Conservation (phyloP, 2,113 vertebrate genomes). For the Hippocampus barbouri region DNA sequence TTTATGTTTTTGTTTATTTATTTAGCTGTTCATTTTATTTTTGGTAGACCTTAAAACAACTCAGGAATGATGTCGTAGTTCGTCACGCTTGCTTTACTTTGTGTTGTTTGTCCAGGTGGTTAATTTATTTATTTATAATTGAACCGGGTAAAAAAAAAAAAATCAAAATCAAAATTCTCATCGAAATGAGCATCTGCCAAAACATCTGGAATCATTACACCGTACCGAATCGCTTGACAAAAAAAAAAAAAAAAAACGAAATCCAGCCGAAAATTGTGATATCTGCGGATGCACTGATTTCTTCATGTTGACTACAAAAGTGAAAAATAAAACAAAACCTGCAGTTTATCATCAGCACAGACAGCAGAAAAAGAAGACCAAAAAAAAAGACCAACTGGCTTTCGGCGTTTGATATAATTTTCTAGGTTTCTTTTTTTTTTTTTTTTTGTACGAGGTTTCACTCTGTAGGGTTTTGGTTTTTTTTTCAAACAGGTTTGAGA, state of each 20-base stretch:
- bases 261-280: too few relatives aligned
- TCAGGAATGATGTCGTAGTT: slow-evolving; percentile 7
- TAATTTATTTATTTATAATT: slow-evolving; percentile 56
- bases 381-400: slow-evolving; percentile 3
- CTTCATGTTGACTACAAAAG: slow-evolving; percentile 26
- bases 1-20: slow-evolving; percentile 57
- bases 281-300: too few relatives aligned
- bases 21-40: slow-evolving; percentile 35
- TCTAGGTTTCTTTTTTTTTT: background rate
- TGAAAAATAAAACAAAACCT: slow-evolving; percentile 5
- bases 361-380: slow-evolving; percentile 38
- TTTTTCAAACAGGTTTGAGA: slow-evolving; percentile 53
- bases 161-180: slow-evolving; percentile 23
- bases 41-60: background rate
- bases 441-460: slow-evolving; percentile 47
- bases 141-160: background rate
- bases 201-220: slow-evolving; percentile 14
- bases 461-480: slow-evolving; percentile 52
- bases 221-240: background rate
- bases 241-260: slow-evolving; percentile 6
- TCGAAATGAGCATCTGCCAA: slow-evolving; percentile 50
- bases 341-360: slow-evolving; percentile 33
- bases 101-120: slow-evolving; percentile 20
- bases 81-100: slow-evolving; percentile 20
- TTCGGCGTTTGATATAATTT: background rate